Conservation (phyloP, 2,888 invertebrate genomes). For the Meghimatium bilineatum region DNA sequence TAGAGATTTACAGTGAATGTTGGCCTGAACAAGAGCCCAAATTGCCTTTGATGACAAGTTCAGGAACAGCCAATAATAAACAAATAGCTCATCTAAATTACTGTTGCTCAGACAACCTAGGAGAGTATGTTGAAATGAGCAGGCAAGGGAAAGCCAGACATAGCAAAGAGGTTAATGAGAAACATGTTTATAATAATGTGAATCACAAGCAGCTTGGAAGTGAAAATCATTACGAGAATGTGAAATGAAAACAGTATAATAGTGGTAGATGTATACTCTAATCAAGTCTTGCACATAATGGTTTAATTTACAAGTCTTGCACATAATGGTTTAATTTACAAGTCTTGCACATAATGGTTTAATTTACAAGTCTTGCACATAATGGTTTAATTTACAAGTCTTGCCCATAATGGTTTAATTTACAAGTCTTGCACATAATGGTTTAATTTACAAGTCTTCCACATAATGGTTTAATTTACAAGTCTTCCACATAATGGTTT, state of each 20-base stretch:
- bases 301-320: too few species aligned
- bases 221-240: slow-evolving; percentile 38
- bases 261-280: background rate
- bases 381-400: too few species aligned
- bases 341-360: too few species aligned
- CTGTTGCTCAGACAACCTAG: background rate
- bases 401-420: too few species aligned
- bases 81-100: background rate
- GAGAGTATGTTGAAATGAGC: slow-evolving; percentile 36
- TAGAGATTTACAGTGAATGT: slow-evolving; percentile 36
- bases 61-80: too few species aligned
- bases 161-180: slow-evolving; percentile 1
- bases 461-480: too few species aligned
- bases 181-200: slow-evolving; percentile 39
- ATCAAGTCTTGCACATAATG: too few species aligned
- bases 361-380: too few species aligned
- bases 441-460: too few species aligned
- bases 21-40: background rate
- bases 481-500: too few species aligned
- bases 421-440: too few species aligned
- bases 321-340: too few species aligned
- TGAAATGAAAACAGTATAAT: slow-evolving; percentile 6
- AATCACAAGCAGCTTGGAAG: background rate
- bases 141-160: background rate
- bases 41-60: background rate